phyloP scores from a whole-genome alignment of 2,797 vertebrate genomes.

The Schizopygopsis pylzovi region DNA sequence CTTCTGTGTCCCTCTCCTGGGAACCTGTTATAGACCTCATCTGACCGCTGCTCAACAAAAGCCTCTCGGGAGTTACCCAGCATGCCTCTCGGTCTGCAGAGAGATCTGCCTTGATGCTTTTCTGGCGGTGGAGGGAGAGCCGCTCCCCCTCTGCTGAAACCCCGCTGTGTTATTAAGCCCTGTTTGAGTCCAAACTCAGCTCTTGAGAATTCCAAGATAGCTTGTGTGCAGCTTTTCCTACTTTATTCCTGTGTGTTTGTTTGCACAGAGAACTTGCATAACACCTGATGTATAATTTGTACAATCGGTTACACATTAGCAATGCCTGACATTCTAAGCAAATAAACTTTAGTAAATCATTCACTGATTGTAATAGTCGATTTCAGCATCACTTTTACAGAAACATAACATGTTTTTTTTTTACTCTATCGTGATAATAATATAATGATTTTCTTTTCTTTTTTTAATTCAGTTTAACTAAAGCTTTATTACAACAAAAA shows the following conservation, averaged over 20 bases:
- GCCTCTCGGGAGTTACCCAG: slow-evolving; percentile 52
- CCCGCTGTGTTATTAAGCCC: slow-evolving; percentile 53
- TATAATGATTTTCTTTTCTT: neutral
- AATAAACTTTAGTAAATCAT: slow-evolving; percentile 41
- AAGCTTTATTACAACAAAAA: neutral
- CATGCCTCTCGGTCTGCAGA: slow-evolving; percentile 57
- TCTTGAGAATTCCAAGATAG: slow-evolving; percentile 50
- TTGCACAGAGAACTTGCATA: slow-evolving; percentile 26
- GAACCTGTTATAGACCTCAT: slow-evolving; percentile 51
- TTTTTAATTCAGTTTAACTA: neutral
- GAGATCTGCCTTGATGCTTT: slow-evolving; percentile 51
- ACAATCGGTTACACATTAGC: slow-evolving; percentile 41
- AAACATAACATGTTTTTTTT: neutral
- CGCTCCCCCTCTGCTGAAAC: slow-evolving; percentile 30
- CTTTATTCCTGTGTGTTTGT: slow-evolving; percentile 17
- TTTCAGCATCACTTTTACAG: neutral
- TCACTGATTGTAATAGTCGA: neutral
- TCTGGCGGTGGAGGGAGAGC: slow-evolving; percentile 52
- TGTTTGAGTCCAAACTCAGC: slow-evolving; percentile 35
- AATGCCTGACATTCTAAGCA: slow-evolving; percentile 31
- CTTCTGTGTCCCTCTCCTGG: slow-evolving; percentile 23
- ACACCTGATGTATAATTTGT: neutral
- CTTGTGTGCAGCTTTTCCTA: slow-evolving; percentile 25
- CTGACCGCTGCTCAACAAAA: slow-evolving; percentile 36
- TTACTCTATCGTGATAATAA: neutral